Base-by-base conservation (phyloP, 2,888 invertebrate genomes). In the Ophraella communa region DNA sequence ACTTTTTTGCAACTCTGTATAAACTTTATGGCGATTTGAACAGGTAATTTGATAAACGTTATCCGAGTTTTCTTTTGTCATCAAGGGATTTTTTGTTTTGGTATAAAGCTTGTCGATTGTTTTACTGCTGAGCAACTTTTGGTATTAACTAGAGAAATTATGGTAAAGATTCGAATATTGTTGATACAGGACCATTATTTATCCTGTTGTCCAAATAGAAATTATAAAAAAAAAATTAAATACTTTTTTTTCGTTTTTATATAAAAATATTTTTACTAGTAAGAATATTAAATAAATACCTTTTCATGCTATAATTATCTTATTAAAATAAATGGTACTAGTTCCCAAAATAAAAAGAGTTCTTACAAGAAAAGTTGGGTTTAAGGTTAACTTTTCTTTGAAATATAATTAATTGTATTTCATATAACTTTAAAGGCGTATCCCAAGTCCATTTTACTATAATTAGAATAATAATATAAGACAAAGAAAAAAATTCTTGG, bases 391-490 rank as follows among this genome's bases (percentile, higher is more conserved):
- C 30, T 2, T 10, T 30, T 30, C 11, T 11, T 10, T 4, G 30
- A 30, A 27, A 10, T 4, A 10, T 27, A 27, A 27, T 24, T 30
- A 0, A 27, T 27, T 30, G 30, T 30, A 30, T 30, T 11, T 30
- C 30, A 17, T 47, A 47, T 21, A 11, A 21, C 47, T 11, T 47
- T 47, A 47, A 47, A 47, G 47, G 47, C 47, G 47, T 47, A 47
- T n/a, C 23, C 47, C 4, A 47, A 21, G 47, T 23, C 11, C 11
- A 5, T 20, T 51, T 27, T n/a, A 24, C 17, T 24, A 51, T 51
- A 24, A 51, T 27, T 51, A 51, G 49, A 51, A 51, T 51, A 51
- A 51, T 51, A 51, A 24, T 24, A 17, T 51, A 14, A 24, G 10
- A 45, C 20, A 21, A 45, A n/a, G 21, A 45, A 45, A 45, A 45